These are phyloP conservation scores for Peucedramus taeniatus DNA, from an alignment of 2,113 vertebrate genomes.

Conservation along the genomic window DNA sequence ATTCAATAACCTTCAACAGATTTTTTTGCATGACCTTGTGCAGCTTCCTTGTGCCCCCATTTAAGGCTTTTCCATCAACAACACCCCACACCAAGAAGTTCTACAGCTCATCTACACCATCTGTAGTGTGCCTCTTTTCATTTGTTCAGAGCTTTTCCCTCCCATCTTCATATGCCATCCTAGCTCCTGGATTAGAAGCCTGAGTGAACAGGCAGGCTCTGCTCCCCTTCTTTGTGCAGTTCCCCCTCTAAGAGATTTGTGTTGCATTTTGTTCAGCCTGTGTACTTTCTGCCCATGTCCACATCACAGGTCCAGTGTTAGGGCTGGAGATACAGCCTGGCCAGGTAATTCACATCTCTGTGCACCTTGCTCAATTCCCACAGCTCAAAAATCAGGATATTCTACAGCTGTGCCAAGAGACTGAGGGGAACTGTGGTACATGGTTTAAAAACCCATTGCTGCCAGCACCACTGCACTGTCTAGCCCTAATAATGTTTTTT, in stretches of 20 bases:
- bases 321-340: neutral
- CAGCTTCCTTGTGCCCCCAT: neutral
- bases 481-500: neutral
- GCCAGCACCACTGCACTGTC: neutral
- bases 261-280: neutral
- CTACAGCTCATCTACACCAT: neutral
- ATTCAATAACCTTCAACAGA: neutral
- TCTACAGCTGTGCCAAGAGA: neutral
- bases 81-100: neutral
- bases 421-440: neutral
- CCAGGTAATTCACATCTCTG: neutral
- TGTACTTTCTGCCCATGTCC: neutral
- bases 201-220: neutral
- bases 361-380: neutral
- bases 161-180: neutral
- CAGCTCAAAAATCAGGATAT: neutral
- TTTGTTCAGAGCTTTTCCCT: neutral
- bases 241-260: neutral
- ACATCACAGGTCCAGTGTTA: neutral
- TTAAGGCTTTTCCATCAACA: neutral
- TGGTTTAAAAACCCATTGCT: neutral
- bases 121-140: neutral
- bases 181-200: neutral
- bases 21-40: neutral
- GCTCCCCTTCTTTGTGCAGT: neutral